Evolutionary conservation across 2,113 vertebrate species (phyloP).

Genomic region (Mungos mungo): DNA sequence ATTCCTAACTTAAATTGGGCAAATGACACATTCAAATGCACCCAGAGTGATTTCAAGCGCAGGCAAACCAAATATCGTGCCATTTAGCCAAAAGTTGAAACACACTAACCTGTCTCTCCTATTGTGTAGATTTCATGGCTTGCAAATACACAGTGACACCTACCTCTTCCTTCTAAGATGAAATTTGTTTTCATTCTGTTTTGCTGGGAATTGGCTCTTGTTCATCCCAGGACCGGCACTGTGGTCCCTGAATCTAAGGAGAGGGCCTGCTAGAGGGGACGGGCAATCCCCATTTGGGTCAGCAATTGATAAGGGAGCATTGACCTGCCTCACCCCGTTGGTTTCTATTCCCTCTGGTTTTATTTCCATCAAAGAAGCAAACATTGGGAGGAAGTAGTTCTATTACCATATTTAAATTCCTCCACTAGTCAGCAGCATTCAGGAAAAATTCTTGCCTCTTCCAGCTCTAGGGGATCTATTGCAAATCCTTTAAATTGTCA

Average conservation of each 20-base stretch:
- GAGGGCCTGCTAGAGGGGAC: neutral
- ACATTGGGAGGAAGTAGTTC: neutral
- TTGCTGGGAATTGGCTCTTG: neutral
- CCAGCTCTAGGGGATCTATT: constrained; percentile 31
- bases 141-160: neutral
- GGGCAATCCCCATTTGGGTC: neutral
- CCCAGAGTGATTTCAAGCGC: neutral
- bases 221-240: neutral
- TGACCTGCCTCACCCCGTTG: neutral
- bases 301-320: accelerated
- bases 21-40: neutral
- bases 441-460: neutral
- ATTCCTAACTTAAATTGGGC: neutral
- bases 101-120: neutral
- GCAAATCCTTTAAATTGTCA: constrained; percentile 42
- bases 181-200: constrained; percentile 19
- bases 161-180: neutral
- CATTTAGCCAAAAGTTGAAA: constrained; percentile 9
- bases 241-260: neutral
- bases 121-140: neutral
- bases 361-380: constrained; percentile 21
- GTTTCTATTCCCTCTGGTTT: neutral
- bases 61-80: neutral
- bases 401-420: neutral
- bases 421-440: constrained; percentile 7